Evolutionary conservation across 2,113 vertebrate genomes (phyloP).

Genomic region (Chlamydotis undulata): DNA sequence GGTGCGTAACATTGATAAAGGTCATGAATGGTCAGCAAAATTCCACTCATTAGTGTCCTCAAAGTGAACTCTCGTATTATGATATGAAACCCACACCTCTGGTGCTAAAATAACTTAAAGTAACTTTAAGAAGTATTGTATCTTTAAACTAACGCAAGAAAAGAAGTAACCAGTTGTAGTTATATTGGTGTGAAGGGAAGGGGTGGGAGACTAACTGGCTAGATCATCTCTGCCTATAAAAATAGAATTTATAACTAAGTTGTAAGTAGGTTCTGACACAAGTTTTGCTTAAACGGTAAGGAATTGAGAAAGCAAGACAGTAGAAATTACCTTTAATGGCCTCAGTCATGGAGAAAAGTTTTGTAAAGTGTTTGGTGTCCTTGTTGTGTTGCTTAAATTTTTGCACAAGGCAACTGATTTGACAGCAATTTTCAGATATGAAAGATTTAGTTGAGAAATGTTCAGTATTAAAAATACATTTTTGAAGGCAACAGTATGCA

Average conservation of each 20-base stretch:
- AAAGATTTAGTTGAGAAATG: background rate
- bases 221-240: background rate
- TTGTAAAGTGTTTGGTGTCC: background rate
- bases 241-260: background rate
- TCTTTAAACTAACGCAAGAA: too few relatives aligned
- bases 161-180: too few relatives aligned
- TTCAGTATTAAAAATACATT: background rate
- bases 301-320: background rate
- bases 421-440: background rate
- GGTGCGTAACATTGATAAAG: too few relatives aligned
- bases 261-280: background rate
- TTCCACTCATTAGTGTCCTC: too few relatives aligned
- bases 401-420: background rate
- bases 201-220: fast-evolving
- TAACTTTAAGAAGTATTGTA: too few relatives aligned
- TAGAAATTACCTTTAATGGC: background rate
- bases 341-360: background rate
- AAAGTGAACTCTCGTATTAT: too few relatives aligned
- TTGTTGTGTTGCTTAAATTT: background rate
- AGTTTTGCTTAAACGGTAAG: background rate
- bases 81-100: too few relatives aligned
- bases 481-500: background rate
- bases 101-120: too few relatives aligned
- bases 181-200: background rate
- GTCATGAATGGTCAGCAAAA: too few relatives aligned